Evolutionary conservation across 2,797 vertebrate genomes (phyloP), one percentile per base, ranked within the genome.

Genomic region (Emys orbicularis): DNA sequence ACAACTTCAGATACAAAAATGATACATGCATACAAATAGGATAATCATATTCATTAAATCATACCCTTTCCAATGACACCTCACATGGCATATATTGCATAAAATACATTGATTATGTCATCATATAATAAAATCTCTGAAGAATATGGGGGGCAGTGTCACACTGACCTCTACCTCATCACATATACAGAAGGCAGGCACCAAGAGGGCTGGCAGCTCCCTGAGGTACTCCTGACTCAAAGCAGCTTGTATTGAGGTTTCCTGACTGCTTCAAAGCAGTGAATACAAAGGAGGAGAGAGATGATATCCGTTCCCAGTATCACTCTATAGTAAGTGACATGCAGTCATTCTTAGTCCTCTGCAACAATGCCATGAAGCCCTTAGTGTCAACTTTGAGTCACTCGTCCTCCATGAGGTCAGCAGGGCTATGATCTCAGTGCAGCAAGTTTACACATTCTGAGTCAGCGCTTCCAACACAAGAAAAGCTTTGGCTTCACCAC

Each of bases 391-490:
- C 59, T 79, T 84, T 34, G 29, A 84, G 23, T 13, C 41, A 47
- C 37, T 95, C 77, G 12, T 0, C 0, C 68, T 0, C 0, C 13
- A 4, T 47, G 23, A 76, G 74, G 41, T 27, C 44, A 76, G 18
- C 65, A 19, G 18, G 5, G 65, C 6, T 37, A 1, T 68, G 15
- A 37, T 37, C 18, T 37, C 65, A 37, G n/a, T 19, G 19, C 8
- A 21, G 18, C 65, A 19, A 21, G n/a, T 68, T 37, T 68, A n/a
- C n/a, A 37, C 16, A 18, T 68, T 37, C 59, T 65, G 65, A 37
- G 19, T 11, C n/a, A 37, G 9, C 8, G 3, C 2, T 68, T 37
- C 34, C 16, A 37, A 18, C n/a, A 37, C 18, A 68, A 34, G 59
- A 61, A 59, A 59, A 68, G 34, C 9, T 68, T 68, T 19, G n/a